Conservation (phyloP, 2,888 invertebrate species). For the Syrphus vitripennis region DNA sequence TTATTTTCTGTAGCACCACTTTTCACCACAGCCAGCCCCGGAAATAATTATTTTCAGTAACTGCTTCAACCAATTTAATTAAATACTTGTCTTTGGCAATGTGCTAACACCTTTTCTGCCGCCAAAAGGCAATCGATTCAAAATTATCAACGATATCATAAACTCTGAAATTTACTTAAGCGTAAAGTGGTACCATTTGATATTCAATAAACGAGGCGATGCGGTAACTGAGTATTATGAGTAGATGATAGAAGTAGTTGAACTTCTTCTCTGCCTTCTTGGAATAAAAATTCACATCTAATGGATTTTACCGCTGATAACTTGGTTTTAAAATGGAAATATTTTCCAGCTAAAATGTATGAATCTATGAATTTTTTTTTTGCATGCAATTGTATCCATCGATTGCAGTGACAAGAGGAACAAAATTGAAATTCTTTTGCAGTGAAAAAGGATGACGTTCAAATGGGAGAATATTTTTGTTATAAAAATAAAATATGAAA, state of each 20-base stretch:
- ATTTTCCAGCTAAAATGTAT: not conserved
- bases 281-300: conserved; percentile 20
- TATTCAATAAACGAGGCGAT: not conserved
- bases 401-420: not conserved
- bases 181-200: conserved; percentile 20
- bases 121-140: conserved; percentile 1
- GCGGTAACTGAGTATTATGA: not conserved
- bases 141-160: conserved; percentile 33
- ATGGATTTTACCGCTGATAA: not conserved
- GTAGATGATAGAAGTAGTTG: not conserved
- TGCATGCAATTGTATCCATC: not conserved
- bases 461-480: not conserved
- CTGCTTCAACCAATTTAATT: not conserved
- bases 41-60: not conserved
- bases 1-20: not conserved
- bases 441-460: not conserved
- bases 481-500: not conserved
- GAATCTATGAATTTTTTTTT: not conserved
- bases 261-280: conserved; percentile 9
- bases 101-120: not conserved
- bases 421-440: not conserved
- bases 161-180: conserved; percentile 35
- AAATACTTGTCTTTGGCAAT: not conserved
- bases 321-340: not conserved
- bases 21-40: not conserved